Percentiles rank a stretch among this genome's conserved stretches.
These are phyloP conservation scores for Malacoraja senta DNA, from an alignment of 2,797 vertebrate species.

Conservation along the genomic window DNA sequence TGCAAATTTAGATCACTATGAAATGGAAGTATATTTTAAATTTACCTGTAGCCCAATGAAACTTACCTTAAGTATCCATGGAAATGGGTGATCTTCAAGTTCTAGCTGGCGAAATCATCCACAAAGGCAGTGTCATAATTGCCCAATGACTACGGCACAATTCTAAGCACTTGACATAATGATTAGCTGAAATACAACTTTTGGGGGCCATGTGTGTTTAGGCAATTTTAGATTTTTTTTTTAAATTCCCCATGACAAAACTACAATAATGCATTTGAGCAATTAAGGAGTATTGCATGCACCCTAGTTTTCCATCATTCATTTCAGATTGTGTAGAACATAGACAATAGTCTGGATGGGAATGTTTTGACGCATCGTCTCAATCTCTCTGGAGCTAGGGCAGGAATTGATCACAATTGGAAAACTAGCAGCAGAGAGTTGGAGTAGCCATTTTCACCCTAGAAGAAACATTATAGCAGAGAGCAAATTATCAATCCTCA, in stretches of 20 bases:
- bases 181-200: not conserved
- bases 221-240: not conserved
- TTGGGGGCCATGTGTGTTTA: not conserved
- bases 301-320: not conserved
- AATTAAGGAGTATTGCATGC: not conserved
- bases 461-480: slow-evolving; percentile 29
- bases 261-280: not conserved
- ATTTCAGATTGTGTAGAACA: not conserved
- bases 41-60: not conserved
- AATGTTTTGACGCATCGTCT: not conserved
- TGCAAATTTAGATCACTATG: not conserved
- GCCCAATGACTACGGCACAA: too few relatives aligned
- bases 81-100: not conserved
- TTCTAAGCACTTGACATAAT: not conserved
- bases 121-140: not conserved
- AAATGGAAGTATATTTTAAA: not conserved
- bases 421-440: slow-evolving; percentile 2
- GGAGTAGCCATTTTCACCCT: slow-evolving; percentile 12
- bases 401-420: slow-evolving; percentile 14
- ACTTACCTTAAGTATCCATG: slow-evolving; percentile 4
- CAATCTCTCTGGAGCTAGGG: slow-evolving; percentile 2
- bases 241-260: not conserved
- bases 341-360: slow-evolving; percentile 8
- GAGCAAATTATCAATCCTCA: slow-evolving; percentile 19
- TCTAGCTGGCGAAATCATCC: not conserved